Evolutionary conservation across 2,888 invertebrate species (phyloP).

Genomic region (Andricus quercusramuli): DNA sequence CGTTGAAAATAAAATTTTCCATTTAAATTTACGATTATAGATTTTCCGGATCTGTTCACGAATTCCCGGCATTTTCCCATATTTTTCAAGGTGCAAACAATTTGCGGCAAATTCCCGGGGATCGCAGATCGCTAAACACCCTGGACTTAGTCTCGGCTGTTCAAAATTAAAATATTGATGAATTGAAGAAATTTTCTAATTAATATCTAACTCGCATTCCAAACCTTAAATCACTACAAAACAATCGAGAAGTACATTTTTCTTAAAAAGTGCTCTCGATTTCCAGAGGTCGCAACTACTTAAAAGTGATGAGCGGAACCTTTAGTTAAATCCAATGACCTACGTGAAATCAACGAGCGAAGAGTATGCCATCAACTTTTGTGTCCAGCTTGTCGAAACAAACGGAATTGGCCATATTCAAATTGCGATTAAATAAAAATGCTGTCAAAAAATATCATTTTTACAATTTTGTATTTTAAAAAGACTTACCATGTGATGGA

Average conservation of each 20-base stretch:
- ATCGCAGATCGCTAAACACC: too few species aligned
- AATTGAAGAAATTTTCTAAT: background rate
- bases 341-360: slow-evolving; percentile 76
- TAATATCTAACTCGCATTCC: background rate
- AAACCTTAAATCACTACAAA: background rate
- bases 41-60: too few species aligned
- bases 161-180: background rate
- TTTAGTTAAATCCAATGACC: slow-evolving; percentile 61
- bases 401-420: slow-evolving; percentile 57
- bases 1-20: too few species aligned
- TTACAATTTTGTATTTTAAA: background rate
- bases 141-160: background rate
- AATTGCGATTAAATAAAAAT: slow-evolving; percentile 27
- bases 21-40: too few species aligned
- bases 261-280: background rate
- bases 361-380: slow-evolving; percentile 78
- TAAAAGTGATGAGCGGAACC: background rate
- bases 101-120: too few species aligned
- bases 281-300: background rate
- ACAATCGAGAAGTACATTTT: slow-evolving; percentile 3
- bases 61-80: too few species aligned
- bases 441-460: slow-evolving; percentile 6
- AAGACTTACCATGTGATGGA: slow-evolving; percentile 77
- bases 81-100: too few species aligned
- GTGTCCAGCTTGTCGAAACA: slow-evolving; percentile 74